phyloP scores from a whole-genome alignment of 2,797 vertebrate genomes.

The Sebastes aleutianus region DNA sequence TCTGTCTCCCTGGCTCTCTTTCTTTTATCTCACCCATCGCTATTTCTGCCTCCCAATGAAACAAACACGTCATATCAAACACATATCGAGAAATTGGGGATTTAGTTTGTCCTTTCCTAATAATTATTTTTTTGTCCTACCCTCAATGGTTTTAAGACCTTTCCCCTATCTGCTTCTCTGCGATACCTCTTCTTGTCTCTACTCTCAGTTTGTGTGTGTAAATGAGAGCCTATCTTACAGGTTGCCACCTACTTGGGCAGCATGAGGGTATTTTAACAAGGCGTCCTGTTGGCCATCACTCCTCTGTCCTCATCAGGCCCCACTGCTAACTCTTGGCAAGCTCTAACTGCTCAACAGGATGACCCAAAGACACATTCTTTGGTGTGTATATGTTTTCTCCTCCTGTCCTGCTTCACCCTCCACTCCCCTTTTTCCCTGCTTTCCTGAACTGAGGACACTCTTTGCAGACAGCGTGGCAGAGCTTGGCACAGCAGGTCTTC shows the following conservation, averaged over 20 bases:
- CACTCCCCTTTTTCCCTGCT: not conserved
- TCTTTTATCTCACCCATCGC: constrained; percentile 36
- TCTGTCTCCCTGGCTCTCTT: constrained; percentile 38
- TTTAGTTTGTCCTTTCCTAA: not conserved
- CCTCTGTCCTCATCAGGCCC: constrained; percentile 19
- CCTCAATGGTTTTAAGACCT: not conserved
- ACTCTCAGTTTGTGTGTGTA: constrained; percentile 19
- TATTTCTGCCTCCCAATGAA: constrained; percentile 24
- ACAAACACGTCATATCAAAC: not conserved
- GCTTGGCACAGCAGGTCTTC: constrained; percentile 63
- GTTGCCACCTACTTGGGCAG: constrained; percentile 58
- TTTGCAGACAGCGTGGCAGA: constrained; percentile 44
- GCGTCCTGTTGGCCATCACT: constrained; percentile 27
- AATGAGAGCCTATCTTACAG: constrained; percentile 56
- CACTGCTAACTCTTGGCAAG: not conserved
- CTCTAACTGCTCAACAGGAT: constrained; percentile 14
- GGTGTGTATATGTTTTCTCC: not conserved
- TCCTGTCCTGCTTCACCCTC: not conserved
- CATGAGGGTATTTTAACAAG: constrained; percentile 72
- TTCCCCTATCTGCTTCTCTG: not conserved
- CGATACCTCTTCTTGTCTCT: not conserved
- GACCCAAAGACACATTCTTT: not conserved
- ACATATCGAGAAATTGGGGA: not conserved
- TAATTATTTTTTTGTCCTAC: not conserved
- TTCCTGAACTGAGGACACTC: constrained; percentile 1